Percentiles rank a stretch among this genome's conserved stretches.
Evolutionary conservation across 2,113 vertebrate species (phyloP).

Genomic region (Sinocyclocheilus anshuiensis): DNA sequence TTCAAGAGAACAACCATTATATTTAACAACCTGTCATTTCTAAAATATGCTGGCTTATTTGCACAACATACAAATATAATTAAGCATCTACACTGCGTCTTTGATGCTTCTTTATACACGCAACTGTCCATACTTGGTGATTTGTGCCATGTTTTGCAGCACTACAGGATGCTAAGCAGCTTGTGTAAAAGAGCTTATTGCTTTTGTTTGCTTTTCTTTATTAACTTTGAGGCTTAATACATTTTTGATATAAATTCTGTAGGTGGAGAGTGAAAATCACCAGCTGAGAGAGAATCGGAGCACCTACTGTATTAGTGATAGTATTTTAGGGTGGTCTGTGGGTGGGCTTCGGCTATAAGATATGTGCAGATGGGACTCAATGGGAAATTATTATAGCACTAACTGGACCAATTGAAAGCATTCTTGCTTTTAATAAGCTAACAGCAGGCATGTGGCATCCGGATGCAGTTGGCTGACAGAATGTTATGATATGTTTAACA

Average conservation of each 20-base stretch:
- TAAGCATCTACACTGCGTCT: neutral
- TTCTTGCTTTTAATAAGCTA: constrained; percentile 39
- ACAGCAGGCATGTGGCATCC: constrained; percentile 24
- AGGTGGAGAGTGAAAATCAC: neutral
- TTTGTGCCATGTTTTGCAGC: neutral
- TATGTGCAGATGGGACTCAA: constrained; percentile 41
- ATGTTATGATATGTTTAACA: constrained; percentile 19
- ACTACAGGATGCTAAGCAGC: constrained; percentile 4
- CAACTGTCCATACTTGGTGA: neutral
- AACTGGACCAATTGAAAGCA: constrained; percentile 28
- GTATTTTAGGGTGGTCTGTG: constrained; percentile 16
- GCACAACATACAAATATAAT: constrained; percentile 25
- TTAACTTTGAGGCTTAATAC: constrained; percentile 4
- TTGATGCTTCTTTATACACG: constrained; percentile 11
- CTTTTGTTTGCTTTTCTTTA: constrained; percentile 20
- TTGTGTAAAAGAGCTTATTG: neutral
- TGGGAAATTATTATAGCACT: constrained; percentile 26
- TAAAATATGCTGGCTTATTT: constrained; percentile 11
- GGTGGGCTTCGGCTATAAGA: neutral
- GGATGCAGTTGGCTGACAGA: neutral
- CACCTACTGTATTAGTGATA: neutral
- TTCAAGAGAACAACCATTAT: neutral
- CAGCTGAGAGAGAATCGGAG: neutral
- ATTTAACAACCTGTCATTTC: neutral
- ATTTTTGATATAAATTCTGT: constrained; percentile 10